A percentile compares a stretch with the other conserved stretches of the same genome.
phyloP scores from a whole-genome alignment of 2,888 invertebrate species.

The Xanthia icteritia region DNA sequence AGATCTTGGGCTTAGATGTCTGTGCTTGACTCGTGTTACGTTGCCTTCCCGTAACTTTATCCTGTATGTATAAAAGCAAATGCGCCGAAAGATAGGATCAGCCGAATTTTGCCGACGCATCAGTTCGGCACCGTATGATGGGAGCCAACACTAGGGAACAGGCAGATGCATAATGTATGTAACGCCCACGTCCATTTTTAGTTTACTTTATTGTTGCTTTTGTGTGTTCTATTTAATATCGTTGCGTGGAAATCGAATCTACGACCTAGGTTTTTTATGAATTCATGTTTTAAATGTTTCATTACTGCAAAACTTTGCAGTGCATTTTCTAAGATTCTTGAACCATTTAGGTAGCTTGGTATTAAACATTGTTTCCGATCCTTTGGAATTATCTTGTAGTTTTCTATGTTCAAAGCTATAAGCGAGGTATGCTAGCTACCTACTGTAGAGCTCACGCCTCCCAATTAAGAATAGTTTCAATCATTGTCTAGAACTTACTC shows the following conservation, averaged over 20 bases:
- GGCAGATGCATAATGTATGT: background rate
- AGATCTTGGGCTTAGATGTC: background rate
- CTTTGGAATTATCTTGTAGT: background rate
- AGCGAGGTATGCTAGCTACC: background rate
- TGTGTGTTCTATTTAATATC: background rate
- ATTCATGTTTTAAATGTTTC: background rate
- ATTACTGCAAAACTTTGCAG: background rate
- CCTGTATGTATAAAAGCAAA: background rate
- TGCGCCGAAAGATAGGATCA: background rate
- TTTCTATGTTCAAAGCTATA: background rate
- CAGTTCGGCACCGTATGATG: background rate
- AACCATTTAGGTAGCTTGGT: background rate
- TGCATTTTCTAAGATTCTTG: background rate
- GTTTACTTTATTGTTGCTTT: background rate
- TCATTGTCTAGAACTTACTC: slow-evolving; percentile 23
- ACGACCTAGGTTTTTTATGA: background rate
- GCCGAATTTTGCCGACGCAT: background rate
- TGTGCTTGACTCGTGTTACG: background rate
- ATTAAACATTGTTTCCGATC: background rate
- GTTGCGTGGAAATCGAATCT: background rate
- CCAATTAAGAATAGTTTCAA: slow-evolving; percentile 23
- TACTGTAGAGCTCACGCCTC: slow-evolving; percentile 1
- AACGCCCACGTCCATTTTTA: background rate
- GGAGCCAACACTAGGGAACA: background rate
- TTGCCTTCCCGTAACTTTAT: background rate